Evolutionary conservation across 2,888 invertebrate genomes (phyloP), one percentile per base, ranked within the genome.

Genomic region (Polydesmus complanatus): DNA sequence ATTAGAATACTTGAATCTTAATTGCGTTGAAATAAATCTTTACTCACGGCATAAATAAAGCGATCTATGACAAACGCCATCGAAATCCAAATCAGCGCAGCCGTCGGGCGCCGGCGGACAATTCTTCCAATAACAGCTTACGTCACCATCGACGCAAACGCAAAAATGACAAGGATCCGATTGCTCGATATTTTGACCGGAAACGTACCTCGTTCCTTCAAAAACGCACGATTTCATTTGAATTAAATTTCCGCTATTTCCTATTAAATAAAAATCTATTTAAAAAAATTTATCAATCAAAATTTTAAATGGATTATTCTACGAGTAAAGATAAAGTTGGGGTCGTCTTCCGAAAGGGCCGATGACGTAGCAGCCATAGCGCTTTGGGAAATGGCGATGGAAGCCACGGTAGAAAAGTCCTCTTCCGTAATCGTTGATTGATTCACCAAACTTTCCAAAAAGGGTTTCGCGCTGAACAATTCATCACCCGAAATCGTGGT

Each of bases 11-110:
- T n/a, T 19, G 51, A 8, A 8, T 22, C n/a, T 22, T 51, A 22
- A n/a, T 51, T 51, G 51, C n/a, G 22, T 5, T 51, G 51, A 8
- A 47, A n/a, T n/a, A n/a, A n/a, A n/a, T 1, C 19, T 23, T 58
- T 3, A 68, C 69, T 68, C 64, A 70, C 70, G 63, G 61, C 70
- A 70, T 25, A 69, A 61, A 63, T 70, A 70, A 23, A 69, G 66
- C 2, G 68, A 68, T 22, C 69, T 66, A 60, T 69, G 68, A 63
- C 70, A 70, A 22, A 64, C 64, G 21, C 67, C 67, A 23, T 68
- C 64, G 51, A 67, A 66, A 48, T 65, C 63, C 57, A 68, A 64
- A 14, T 66, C 65, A 0, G 64, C 60, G 58, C 70, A 70, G 21
- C 68, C 67, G 53, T 66, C 65, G 0, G 69, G 70, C 27, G 69